phyloP scores from a whole-genome alignment of 2,888 invertebrate genomes.

The Nematopogon swammerdamellus region DNA sequence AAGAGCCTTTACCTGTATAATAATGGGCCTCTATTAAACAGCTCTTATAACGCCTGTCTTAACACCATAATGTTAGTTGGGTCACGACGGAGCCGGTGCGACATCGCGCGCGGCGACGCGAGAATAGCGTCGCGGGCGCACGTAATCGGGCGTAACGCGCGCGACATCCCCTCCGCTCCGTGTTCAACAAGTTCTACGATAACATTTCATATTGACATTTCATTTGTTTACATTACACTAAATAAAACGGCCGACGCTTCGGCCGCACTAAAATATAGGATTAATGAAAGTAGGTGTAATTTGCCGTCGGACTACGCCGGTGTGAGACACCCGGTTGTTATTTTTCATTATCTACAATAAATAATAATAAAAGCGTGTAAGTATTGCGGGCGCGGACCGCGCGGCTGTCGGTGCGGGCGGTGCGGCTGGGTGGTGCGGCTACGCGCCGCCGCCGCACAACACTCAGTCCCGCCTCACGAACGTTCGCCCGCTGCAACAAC shows the following conservation, averaged over 20 bases:
- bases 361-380: neutral
- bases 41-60: too few species aligned
- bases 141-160: too few species aligned
- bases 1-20: too few species aligned
- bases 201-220: constrained; percentile 40
- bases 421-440: constrained; percentile 20
- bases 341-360: neutral
- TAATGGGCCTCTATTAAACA: too few species aligned
- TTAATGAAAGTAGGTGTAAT: neutral
- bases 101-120: too few species aligned
- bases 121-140: too few species aligned
- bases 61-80: too few species aligned
- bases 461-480: constrained; percentile 82
- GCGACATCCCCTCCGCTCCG: constrained; percentile 14
- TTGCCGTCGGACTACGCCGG: neutral
- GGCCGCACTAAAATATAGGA: neutral
- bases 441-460: constrained; percentile 38
- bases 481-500: constrained; percentile 72
- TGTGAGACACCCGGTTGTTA: neutral
- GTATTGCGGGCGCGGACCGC: neutral
- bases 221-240: neutral
- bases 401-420: neutral
- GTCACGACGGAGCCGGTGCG: too few species aligned
- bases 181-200: constrained; percentile 44
- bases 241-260: neutral